A percentile compares a stretch with the other conserved stretches of the same genome.
These are phyloP conservation scores for Marisa cornuarietis DNA, from an alignment of 1,140 invertebrate species.

Conservation along the genomic window DNA sequence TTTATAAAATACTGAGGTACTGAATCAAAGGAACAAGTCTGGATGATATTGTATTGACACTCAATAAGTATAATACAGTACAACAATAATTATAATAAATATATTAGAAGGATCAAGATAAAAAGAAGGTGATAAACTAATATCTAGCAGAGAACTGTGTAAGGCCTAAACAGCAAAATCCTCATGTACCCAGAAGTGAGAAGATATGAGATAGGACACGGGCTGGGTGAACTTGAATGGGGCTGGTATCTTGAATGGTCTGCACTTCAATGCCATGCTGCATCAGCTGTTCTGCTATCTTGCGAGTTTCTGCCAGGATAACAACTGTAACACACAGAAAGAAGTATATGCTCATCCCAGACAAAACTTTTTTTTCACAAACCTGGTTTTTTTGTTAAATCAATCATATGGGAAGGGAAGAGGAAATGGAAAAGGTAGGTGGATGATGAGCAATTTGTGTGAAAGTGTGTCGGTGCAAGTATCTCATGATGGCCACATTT, in stretches of 20 bases:
- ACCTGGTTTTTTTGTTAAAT: no score
- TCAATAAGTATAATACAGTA: no score
- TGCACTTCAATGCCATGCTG: conserved; percentile 93
- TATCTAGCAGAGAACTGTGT: not conserved
- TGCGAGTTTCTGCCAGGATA: conserved; percentile 91
- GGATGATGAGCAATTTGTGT: no score
- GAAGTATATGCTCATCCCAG: not conserved
- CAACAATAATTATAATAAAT: no score
- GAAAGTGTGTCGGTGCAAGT: no score
- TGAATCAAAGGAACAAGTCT: not conserved
- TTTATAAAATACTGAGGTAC: not conserved
- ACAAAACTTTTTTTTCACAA: no score
- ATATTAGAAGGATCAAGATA: not conserved
- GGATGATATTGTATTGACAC: no score
- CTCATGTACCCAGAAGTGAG: conserved; percentile 85
- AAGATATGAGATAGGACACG: conserved; percentile 94
- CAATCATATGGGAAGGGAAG: no score
- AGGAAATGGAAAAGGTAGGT: no score
- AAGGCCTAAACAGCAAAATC: not conserved
- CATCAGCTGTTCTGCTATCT: conserved; percentile 87
- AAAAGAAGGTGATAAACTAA: not conserved
- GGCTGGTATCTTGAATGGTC: conserved; percentile 90
- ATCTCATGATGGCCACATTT: no score
- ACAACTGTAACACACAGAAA: conserved; percentile 74
- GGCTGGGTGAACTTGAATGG: conserved; percentile 95